Base-by-base conservation (phyloP, 2,888 invertebrate species). In the Malthinus seriepunctatus region DNA sequence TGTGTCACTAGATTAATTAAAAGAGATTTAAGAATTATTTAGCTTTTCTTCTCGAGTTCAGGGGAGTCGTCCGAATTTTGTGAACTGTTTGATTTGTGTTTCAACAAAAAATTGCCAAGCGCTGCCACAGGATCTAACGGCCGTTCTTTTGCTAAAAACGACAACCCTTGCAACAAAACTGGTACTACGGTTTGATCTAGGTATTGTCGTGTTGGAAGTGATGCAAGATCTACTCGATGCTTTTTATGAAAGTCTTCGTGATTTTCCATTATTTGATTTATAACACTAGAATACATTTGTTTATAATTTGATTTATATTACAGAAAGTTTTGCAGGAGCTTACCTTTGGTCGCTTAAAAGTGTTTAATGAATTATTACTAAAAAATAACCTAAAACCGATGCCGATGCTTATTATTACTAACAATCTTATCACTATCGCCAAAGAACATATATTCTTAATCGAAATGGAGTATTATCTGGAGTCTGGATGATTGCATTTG, bases 111-210 rank as follows among this genome's bases (percentile, higher is more conserved):
- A 34, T 91, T 90, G 38, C 97, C 97, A 64, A 99, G 80, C 73
- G 90, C 97, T 74, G 88, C 92, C 63, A 98, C 93, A 1, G 98
- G 97, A 79, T 97, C 95, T 33, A 93, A 88, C 2, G 97, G 97
- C 37, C 94, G 84, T 78, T 98, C 97, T 76, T 97, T 95, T 35
- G 96, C 95, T 64, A 98, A 79, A 9, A 91, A 90, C 33, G 96
- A 93, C 63, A 99, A 82, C 0, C 93, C 98, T 77, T 95, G 95
- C 15, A 97, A 83, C 52, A 99, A 81, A 73, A 97, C 93, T 0
- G 98, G 98, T 2, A 98, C 97, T 34, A 99, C 96, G 0, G 98
- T 98, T 79, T 97, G 97, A 77, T 99, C 98, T 62, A 99, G 82
- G 80, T 99, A 99, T 73, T 97, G 97, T 50, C 97, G 85, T 0